Base-by-base conservation (phyloP, 2,888 invertebrate species). In the Limnephilus rhombicus region DNA sequence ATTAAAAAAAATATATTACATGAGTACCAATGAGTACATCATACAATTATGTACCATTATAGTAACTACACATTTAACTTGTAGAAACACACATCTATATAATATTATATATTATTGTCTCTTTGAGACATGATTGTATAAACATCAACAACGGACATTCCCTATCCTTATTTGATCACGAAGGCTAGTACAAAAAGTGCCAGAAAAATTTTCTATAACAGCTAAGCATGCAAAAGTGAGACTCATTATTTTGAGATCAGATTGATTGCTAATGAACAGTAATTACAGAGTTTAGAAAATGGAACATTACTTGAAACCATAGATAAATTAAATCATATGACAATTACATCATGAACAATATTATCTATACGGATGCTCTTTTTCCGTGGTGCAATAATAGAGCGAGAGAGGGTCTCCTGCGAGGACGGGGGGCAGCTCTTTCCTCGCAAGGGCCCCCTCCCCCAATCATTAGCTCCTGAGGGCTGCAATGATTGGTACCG, bases 401-500 rank as follows among this genome's bases (percentile, higher is more conserved):
- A 24, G 92, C 93, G 18, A 93, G 82, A 29, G 93, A 93, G 18
- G 93, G 92, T n/a, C 93, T 82, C 49, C 89, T 91, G 5, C 92
- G 91, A 12, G 93, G 92, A 3, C 92, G 93, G 12, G 93, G 93
- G 29, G 91, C 93, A 1, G 90, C 92, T 34, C 93, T 45, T 80
- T 93, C 93, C 80, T 93, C 93, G 80, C 93, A 93, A 2, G 93
- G 93, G 24, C 92, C 90, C 24, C 91, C 89, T 15, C 92, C 93
- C n/a, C 91, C 89, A 90, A 93, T 94, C 92, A 96, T 94, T 80
- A 96, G 94, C 18, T 95, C 95, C 31, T 95, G 95, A 90, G 95
- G 95, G 94, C 95, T 96, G 93, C 95, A 96, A 94, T 96, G 96
- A 94, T 96, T 96, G 94, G 95, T 96, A 93, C 96, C 96, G 81